A percentile compares a stretch with the other conserved stretches of the same genome.
Evolutionary conservation across 2,888 invertebrate species (phyloP).

Genomic region (Plusia festucae): DNA sequence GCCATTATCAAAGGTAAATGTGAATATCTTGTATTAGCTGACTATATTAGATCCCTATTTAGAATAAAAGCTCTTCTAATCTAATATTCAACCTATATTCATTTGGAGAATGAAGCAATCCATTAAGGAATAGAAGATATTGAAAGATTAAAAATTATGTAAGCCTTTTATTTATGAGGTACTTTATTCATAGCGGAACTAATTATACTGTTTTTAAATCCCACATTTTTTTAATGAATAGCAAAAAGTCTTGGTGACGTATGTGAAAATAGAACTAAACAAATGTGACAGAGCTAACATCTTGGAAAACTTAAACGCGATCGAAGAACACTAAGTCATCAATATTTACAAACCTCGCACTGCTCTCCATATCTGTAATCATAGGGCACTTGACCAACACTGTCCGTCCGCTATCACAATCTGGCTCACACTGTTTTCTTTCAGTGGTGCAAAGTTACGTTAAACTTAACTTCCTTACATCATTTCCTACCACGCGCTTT

Average conservation of each 20-base stretch:
- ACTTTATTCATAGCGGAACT: not conserved
- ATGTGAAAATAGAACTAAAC: not conserved
- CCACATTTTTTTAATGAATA: not conserved
- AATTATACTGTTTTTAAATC: not conserved
- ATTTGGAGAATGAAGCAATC: not conserved
- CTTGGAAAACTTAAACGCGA: not conserved
- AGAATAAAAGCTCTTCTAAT: no score
- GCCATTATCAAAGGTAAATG: no score
- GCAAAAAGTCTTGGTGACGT: not conserved
- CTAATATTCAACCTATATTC: not conserved
- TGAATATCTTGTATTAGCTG: no score
- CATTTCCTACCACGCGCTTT: constrained; percentile 29
- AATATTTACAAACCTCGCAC: constrained; percentile 58
- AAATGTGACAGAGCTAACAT: constrained; percentile 5
- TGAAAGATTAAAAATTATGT: not conserved
- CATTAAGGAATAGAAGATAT: not conserved
- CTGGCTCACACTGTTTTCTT: constrained; percentile 17
- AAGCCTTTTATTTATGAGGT: not conserved
- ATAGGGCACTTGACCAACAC: constrained; percentile 26
- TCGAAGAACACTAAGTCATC: not conserved
- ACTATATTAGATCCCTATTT: no score
- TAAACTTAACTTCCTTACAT: constrained; percentile 47
- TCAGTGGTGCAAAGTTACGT: constrained; percentile 27
- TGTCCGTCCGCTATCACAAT: constrained; percentile 22
- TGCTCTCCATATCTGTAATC: constrained; percentile 56